phyloP scores from a whole-genome alignment of 2,797 vertebrate genomes.

The Coracias cyanogaster region DNA sequence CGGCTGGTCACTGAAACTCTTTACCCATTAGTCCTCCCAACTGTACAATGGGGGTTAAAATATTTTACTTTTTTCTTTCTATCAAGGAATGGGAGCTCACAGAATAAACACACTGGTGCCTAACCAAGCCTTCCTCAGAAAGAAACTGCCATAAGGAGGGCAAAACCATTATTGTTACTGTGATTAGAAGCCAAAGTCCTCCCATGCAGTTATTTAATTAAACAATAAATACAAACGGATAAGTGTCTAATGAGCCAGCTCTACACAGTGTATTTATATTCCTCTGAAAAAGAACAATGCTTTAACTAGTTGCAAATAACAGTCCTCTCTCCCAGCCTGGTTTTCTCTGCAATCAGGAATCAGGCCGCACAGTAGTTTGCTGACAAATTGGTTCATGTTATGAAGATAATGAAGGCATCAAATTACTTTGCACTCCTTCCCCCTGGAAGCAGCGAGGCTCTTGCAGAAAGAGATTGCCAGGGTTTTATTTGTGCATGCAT shows the following conservation, averaged over 20 bases:
- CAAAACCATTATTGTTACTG: neutral
- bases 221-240: conserved; percentile 59
- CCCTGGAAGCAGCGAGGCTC: conserved; percentile 52
- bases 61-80: neutral
- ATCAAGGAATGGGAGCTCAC: neutral
- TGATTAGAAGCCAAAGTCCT: conserved; percentile 28
- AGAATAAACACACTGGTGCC: neutral
- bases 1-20: neutral
- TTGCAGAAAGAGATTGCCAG: conserved; percentile 50
- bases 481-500: conserved; percentile 15
- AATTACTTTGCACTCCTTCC: conserved; percentile 64
- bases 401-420: conserved; percentile 74
- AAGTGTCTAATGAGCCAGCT: conserved; percentile 63
- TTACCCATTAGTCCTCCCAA: neutral
- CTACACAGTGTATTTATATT: conserved; percentile 43
- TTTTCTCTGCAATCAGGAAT: conserved; percentile 50
- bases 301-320: conserved; percentile 45
- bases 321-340: conserved; percentile 33
- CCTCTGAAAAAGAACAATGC: conserved; percentile 46
- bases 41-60: neutral
- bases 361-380: conserved; percentile 61
- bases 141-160: neutral
- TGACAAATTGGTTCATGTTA: conserved; percentile 73
- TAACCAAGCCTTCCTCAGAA: neutral
- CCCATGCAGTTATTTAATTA: conserved; percentile 58